Evolutionary conservation across 1,140 invertebrate genomes (phyloP), one percentile per base, ranked within the genome.

Genomic region (Sesamia nonagrioides): DNA sequence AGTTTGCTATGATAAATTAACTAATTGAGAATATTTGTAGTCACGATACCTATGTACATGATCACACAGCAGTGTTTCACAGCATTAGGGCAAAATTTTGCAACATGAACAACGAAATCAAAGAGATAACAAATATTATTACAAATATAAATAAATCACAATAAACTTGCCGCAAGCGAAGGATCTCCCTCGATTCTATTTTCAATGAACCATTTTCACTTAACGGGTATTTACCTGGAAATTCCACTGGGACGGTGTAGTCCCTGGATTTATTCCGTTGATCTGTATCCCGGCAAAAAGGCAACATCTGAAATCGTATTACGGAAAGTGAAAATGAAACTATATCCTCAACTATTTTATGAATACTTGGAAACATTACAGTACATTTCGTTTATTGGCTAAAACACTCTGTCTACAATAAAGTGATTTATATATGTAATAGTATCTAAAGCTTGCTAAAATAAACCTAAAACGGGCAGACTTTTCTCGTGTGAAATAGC

Each of bases 231-330:
- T 74, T 76, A 91, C 93, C 89, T 96, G 96, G 86, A 95, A 96
- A 89, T 96, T 96, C 96, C 96, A 97, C 86, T 98, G 98, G 21
- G 98, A 97, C 5, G 98, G 98, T 97, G 99, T 99, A 8, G 99
- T 98, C 91, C 99, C 99, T 2, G 98, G 98, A 91, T 99, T 99
- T 13, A 97, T 98, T 18, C 99, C 99, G 73, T 97, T 96, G 77
- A 99, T 97, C 58, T 97, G 97, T 52, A 99, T 96, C 13, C 98
- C 99, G 72, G 98, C 98, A 89, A 98, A 99, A 2, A 99, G 95
- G 89, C 98, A 98, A 83, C 96, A 96, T 81, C 96, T 95, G 82
- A 61, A 61, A 68, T 27, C 8, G 42, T 48, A 48, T 6, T 11
- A 63, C 35, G 21, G 8, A 42, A 7, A 37, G 11, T 40, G 15